Evolutionary conservation across 2,113 vertebrate genomes (phyloP).

Genomic region (Argyrosomus japonicus): DNA sequence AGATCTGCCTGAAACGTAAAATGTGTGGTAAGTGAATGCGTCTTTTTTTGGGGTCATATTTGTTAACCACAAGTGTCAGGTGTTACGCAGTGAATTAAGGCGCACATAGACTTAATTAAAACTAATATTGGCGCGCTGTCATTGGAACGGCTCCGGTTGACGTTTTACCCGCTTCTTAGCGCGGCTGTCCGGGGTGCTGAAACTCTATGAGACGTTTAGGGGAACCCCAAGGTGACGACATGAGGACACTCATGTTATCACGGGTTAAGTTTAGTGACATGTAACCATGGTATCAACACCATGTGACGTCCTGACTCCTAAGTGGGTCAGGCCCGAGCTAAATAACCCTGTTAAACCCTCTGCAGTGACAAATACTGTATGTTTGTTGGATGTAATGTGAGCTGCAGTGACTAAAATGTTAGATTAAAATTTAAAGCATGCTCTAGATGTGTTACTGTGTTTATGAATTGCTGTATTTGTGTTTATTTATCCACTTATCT

Average conservation of each 20-base stretch:
- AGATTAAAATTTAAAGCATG: no score
- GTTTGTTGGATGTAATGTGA: not conserved
- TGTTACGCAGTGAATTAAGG: not conserved
- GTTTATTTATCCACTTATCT: not conserved
- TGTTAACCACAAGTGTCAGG: not conserved
- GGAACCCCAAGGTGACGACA: conserved; percentile 62
- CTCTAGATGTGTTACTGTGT: not conserved
- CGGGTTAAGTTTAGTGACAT: conserved; percentile 57
- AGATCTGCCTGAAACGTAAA: not conserved
- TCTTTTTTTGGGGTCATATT: not conserved
- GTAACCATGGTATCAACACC: conserved; percentile 62
- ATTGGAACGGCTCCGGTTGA: conserved; percentile 1
- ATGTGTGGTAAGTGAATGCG: conserved; percentile 59
- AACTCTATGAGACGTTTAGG: not conserved
- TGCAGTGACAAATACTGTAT: not conserved
- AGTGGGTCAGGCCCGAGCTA: conserved; percentile 57
- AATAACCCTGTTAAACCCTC: conserved; percentile 41
- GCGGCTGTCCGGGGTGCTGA: conserved; percentile 72
- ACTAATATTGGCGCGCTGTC: not conserved
- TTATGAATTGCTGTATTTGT: not conserved
- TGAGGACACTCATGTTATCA: conserved; percentile 24
- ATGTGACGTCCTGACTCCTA: conserved; percentile 62
- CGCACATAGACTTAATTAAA: not conserved
- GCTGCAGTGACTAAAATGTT: not conserved
- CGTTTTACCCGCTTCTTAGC: not conserved